Base-by-base conservation (phyloP, 1,140 invertebrate species). In the Agrilus planipennis region DNA sequence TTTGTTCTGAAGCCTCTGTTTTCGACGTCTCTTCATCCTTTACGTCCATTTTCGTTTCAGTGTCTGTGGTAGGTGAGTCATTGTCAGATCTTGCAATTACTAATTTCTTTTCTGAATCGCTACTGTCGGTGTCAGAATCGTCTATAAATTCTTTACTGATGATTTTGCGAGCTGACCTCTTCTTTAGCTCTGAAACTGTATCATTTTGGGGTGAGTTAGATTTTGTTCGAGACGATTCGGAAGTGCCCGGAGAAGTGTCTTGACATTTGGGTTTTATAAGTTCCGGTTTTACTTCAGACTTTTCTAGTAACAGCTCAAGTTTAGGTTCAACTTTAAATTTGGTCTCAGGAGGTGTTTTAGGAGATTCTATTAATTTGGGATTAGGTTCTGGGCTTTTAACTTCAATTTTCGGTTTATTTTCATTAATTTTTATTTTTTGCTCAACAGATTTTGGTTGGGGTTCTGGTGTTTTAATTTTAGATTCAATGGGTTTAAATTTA, bases 101-200 rank as follows among this genome's bases (percentile, higher is more conserved):
- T 18, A 76, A 68, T 4, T 21, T 18, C 48, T 74, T 68, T 52
- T 82, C 80, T 1, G 78, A 81, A 55, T 84, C 81, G 39, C 78
- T 81, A 42, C 77, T 81, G 46, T 84, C 81, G 2, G 65, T 67
- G 21, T 61, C 59, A 7, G 52, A 55, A 28, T 59, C 57, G 14
- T 57, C 57, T 1, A 67, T 54, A 36, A 66, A 69, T 5, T 69
- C 63, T 30, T 65, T 63, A 18, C 48, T 67, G 0, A 70, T 42
- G 3, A 62, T 44, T 17, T 66, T 61, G 34, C 65, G 68, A 0
- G 27, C 19, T 18, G 19, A 21, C 10, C 49, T 30, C 34, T 55
- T 55, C 17, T 53, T 58, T 1, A 39, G n/a, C 32, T 58, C 55
- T 31, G 27, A 2, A 21, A 28, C 15, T 6, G 18, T 10, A 29